A percentile compares a stretch with the other conserved stretches of the same genome.
Conservation (phyloP, 2,888 invertebrate species). For the Choristoneura rosaceana region DNA sequence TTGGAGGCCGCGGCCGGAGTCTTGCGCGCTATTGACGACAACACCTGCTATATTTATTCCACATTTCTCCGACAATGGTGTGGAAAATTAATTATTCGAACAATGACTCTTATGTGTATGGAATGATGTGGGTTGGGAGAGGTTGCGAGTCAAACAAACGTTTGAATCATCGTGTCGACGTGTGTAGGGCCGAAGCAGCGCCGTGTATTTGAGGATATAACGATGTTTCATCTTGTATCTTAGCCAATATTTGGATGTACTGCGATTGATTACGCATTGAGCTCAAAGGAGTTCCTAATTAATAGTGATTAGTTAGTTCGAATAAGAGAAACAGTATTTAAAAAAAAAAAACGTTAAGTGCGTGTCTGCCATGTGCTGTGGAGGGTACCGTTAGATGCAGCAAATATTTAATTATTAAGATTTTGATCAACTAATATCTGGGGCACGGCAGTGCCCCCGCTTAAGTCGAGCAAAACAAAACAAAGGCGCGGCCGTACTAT, state of each 20-base stretch:
- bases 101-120: slow-evolving; percentile 29
- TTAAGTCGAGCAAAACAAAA: no score
- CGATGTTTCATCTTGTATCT: no score
- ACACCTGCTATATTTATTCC: slow-evolving; percentile 33
- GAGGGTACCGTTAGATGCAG: no score
- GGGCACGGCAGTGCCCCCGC: no score
- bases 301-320: background rate
- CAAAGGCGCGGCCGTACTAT: no score
- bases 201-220: no score
- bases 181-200: background rate
- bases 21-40: background rate
- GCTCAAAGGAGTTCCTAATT: background rate
- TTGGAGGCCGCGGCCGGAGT: background rate
- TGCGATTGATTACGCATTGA: background rate
- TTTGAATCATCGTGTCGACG: slow-evolving; percentile 23
- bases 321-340: background rate
- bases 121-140: slow-evolving; percentile 30
- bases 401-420: no score
- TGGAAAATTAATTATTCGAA: slow-evolving; percentile 34
- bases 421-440: no score
- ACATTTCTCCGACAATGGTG: slow-evolving; percentile 20
- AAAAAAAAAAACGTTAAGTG: no score
- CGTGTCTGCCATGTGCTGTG: background rate
- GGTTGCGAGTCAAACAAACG: slow-evolving; percentile 33
- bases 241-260: background rate